Conservation (phyloP, 1,140 invertebrate genomes). For the Drosophila melanica region DNA sequence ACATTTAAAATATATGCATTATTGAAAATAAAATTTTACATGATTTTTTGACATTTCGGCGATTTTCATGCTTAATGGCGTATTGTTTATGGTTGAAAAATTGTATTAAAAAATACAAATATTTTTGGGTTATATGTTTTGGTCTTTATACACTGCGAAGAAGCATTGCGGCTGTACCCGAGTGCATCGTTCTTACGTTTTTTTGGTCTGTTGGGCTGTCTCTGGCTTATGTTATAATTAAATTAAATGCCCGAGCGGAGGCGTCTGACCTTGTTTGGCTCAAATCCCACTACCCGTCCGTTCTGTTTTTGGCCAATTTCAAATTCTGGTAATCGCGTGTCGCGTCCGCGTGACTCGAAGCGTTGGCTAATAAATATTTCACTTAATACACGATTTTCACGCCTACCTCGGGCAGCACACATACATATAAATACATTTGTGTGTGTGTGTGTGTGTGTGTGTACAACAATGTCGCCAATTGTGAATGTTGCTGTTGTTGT, state of each 20-base stretch:
- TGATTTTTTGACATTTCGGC: too few species aligned
- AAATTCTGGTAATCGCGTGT: conserved; percentile 70
- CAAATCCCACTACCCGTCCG: too few species aligned
- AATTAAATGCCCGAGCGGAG: conserved; percentile 27
- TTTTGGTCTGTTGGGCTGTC: conserved; percentile 5
- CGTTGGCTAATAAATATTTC: conserved; percentile 79
- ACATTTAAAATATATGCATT: too few species aligned
- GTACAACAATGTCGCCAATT: conserved; percentile 6
- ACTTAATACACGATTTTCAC: conserved; percentile 78
- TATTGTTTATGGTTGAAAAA: too few species aligned
- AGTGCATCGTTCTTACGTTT: neutral
- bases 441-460: neutral
- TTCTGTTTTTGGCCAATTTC: conserved; percentile 48
- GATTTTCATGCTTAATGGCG: too few species aligned
- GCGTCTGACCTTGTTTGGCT: neutral
- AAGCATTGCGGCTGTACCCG: too few species aligned
- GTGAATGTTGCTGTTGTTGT: conserved; percentile 11
- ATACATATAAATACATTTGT: neutral
- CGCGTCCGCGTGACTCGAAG: conserved; percentile 67
- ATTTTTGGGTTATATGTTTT: too few species aligned
- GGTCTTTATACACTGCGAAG: too few species aligned
- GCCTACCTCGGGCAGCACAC: conserved; percentile 50
- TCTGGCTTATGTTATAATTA: conserved; percentile 43
- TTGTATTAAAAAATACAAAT: too few species aligned
- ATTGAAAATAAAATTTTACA: too few species aligned